Evolutionary conservation across 2,797 vertebrate species (phyloP), one percentile per base, ranked within the genome.

Genomic region (Epinephelus awoara): DNA sequence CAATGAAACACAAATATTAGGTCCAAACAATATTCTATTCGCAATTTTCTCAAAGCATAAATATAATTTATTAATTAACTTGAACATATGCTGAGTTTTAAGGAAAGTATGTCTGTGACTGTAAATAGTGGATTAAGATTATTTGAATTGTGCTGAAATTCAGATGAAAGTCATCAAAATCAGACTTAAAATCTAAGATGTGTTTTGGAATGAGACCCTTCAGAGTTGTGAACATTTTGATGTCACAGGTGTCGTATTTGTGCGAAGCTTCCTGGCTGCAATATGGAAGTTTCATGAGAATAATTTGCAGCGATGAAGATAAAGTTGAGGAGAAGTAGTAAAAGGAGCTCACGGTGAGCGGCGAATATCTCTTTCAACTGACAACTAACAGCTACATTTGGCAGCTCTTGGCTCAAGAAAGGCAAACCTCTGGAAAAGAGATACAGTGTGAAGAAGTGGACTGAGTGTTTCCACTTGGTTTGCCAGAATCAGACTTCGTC

Each of bases 81-180:
- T 62, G 44, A 61, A 11, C 54, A 79, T 54, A 62, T 34, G 64
- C 40, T 7, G 34, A 40, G 40, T 72, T 85, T 66, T 34, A 57
- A 73, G 66, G 14, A 23, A 83, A 64, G 46, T 84, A 51, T 80
- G 79, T 75, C 40, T 83, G 74, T 72, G 69, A 65, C 72, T 90
- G 90, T 92, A 91, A 85, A 92, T 91, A 86, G 72, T 79, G 46
- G 73, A 74, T 59, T 58, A 23, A 23, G 55, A 62, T 29, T 2
- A 79, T 80, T 75, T 72, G 51, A 84, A 72, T 63, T 79, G 63
- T 84, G 38, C 65, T 76, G 55, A 85, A 86, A 77, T 79, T 77
- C 50, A 81, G 52, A 86, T 55, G 40, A 72, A 79, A 56, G 8
- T 67, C 44, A 34, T 47, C 18, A 18, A 57, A 38, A 47, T 25